A percentile compares a stretch with the other conserved stretches of the same genome.
Conservation (phyloP, 2,113 vertebrate genomes). For the Phaetusa simplex region DNA sequence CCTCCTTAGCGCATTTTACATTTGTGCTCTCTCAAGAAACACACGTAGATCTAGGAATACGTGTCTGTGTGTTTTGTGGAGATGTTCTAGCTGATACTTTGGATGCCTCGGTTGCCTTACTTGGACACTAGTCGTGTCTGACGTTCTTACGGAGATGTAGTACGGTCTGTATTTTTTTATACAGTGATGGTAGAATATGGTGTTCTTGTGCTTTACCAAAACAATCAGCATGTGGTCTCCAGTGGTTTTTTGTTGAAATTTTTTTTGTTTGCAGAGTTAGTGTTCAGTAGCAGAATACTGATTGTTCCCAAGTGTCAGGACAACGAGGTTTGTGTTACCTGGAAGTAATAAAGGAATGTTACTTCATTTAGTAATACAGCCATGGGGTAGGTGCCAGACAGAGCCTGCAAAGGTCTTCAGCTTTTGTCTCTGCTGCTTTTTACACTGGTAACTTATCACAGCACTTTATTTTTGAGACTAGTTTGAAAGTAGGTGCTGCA, state of each 20-base stretch:
- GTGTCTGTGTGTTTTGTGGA: not conserved
- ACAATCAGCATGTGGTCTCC: not conserved
- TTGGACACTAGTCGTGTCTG: not conserved
- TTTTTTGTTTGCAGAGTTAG: not conserved
- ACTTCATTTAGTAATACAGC: not conserved
- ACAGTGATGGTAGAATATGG: not conserved
- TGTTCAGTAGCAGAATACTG: not conserved
- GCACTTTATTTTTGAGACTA: not conserved
- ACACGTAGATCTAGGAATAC: accelerated
- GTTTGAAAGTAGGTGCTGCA: not conserved
- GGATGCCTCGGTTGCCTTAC: not conserved
- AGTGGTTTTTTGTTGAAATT: accelerated
- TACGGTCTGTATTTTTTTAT: not conserved
- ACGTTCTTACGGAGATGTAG: not conserved
- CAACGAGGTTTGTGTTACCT: not conserved
- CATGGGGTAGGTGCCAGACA: not conserved
- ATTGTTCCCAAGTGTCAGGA: not conserved
- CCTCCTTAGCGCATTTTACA: not conserved
- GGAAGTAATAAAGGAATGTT: not conserved
- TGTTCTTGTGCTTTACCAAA: not conserved
- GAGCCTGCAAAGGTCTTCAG: not conserved
- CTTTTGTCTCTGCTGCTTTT: not conserved
- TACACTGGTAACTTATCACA: not conserved
- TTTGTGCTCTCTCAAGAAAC: not conserved
- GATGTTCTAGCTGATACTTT: not conserved